Evolutionary conservation across 2,888 invertebrate genomes (phyloP).

Genomic region (Scrobipalpa costella): DNA sequence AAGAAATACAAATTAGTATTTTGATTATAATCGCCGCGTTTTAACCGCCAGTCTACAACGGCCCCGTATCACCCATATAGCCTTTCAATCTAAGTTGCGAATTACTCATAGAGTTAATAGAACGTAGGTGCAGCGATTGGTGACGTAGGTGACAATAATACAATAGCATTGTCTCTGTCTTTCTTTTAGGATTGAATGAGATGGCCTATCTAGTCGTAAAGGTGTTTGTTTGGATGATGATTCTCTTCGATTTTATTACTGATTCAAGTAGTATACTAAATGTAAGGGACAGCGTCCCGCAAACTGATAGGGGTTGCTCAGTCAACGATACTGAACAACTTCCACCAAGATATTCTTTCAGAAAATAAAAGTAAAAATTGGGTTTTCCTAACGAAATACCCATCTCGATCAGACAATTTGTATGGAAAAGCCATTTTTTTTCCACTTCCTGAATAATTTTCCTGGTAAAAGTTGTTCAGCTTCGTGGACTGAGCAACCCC

Average conservation of each 20-base stretch:
- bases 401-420: too few species aligned
- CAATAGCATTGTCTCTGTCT: constrained; percentile 45
- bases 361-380: too few species aligned
- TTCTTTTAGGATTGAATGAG: constrained; percentile 23
- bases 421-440: too few species aligned
- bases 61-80: constrained; percentile 48
- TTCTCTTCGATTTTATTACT: not conserved
- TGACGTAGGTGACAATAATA: constrained; percentile 39
- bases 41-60: constrained; percentile 45
- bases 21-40: constrained; percentile 42
- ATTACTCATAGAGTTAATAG: constrained; percentile 68
- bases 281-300: too few species aligned
- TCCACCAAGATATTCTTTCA: too few species aligned
- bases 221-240: not conserved
- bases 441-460: too few species aligned
- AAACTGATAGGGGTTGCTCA: too few species aligned
- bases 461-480: too few species aligned
- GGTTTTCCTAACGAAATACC: too few species aligned
- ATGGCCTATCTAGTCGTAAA: not conserved
- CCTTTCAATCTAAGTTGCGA: constrained; percentile 65
- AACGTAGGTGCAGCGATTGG: constrained; percentile 59
- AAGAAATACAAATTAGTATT: too few species aligned
- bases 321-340: too few species aligned
- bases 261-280: not conserved
- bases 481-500: too few species aligned